These are phyloP conservation scores for Malurus leucopterus DNA, from an alignment of 2,797 vertebrate genomes.

Conservation along the genomic window DNA sequence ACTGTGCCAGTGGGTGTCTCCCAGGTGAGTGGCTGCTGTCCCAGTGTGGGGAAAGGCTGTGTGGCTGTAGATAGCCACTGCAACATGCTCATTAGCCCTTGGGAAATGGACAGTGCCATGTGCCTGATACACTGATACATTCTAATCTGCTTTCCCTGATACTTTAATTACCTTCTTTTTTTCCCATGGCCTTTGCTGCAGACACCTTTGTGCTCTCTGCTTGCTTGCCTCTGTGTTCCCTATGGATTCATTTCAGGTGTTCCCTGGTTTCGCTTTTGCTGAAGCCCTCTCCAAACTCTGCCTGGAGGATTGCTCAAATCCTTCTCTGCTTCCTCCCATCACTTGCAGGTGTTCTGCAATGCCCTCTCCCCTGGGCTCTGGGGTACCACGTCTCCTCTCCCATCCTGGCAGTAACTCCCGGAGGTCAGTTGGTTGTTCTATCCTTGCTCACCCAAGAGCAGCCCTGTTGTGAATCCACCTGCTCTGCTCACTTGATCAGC, in stretches of 20 bases:
- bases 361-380: not conserved
- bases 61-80: not conserved
- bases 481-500: not conserved
- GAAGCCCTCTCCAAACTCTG: not conserved
- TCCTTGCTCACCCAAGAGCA: not conserved
- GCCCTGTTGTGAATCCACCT: not conserved
- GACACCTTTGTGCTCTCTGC: not conserved
- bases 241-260: not conserved
- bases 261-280: not conserved
- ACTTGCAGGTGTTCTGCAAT: not conserved
- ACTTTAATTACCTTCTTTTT: not conserved
- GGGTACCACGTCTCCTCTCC: not conserved
- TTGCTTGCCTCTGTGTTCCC: not conserved
- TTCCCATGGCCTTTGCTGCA: not conserved
- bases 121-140: not conserved
- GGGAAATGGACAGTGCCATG: rapidly evolving
- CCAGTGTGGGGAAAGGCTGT: not conserved
- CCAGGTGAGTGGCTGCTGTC: not conserved
- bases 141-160: not conserved
- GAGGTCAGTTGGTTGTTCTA: not conserved
- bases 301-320: not conserved
- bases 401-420: not conserved
- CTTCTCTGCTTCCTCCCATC: not conserved
- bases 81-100: not conserved
- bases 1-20: not conserved